Base-by-base conservation (phyloP, 1,140 invertebrate species). In the Macrobrachium nipponense region DNA sequence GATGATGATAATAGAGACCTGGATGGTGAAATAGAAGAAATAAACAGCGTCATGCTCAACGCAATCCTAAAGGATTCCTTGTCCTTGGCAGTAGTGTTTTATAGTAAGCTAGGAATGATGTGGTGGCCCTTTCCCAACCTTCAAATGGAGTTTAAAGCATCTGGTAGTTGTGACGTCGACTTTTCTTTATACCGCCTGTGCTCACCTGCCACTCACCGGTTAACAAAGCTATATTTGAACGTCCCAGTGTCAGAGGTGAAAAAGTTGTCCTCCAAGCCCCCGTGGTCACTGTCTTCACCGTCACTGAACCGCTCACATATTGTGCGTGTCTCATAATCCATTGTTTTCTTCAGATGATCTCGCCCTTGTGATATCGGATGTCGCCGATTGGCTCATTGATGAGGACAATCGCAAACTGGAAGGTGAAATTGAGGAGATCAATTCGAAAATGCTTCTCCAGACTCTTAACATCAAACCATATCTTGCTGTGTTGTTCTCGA, bases 1-100 rank as follows among this genome's bases (percentile, higher is more conserved):
- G 97, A 98, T 91, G 97, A 98, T 90, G 97, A 98, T 85, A 98
- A 98, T 91, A 93, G 97, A 20, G 97, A 98, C 92, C 90, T 98
- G 81, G 96, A 96, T 12, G 97, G 98, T 92, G 96, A 98, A 92
- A 98, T 98, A 89, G 97, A 98, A 89, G 90, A 95, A 64, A 96
- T 98, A 2, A 98, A 98, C 90, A 94, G 94, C 73, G 93, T 95
- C 89, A 98, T 98, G 97, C 91, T 98, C 79, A 95, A 96, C 88
- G 94, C 96, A 90, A 93, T 98, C 27, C 92, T 98, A 85, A 95
- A 95, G 27, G 95, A 97, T 90, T 97, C 96, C 15, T 95, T 96
- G 77, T 94, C 97, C 89, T 92, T 98, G 61, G 96, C 96, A 27
- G 97, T 97, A 3, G 96, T 97, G 91, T 98, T 97, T 90, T 43